Base-by-base conservation (phyloP, 2,797 vertebrate species). In the Sebastes diaconus region DNA sequence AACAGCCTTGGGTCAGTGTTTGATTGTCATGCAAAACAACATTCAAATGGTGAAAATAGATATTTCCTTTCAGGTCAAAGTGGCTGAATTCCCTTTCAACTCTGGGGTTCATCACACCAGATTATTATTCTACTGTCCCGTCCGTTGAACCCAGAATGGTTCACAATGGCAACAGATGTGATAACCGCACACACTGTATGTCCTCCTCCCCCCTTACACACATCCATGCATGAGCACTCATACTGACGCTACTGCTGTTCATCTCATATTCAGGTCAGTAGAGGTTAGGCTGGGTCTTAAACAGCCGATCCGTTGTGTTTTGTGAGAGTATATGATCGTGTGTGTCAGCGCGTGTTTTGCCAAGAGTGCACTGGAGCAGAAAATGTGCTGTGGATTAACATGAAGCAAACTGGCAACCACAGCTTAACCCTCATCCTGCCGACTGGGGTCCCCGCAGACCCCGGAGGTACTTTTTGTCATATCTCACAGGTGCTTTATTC, bases 181-280 rank as follows among this genome's bases (percentile, higher is more conserved):
- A 81, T 79, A 81, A 58, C 27, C 4, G 27, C 34, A 73, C 57
- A 54, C 46, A 63, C 52, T 84, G 52, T 80, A 69, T 42, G 39
- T 42, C 39, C 39, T 42, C 73, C 68, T 36, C 42, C 8, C 8
- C 36, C 20, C 32, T 22, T 22, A 77, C 10, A 32, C 67, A 68
- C 34, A 74, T 29, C 14, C 12, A 67, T 29, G 30, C 55, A 59
- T 24, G 13, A 68, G 74, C 81, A 42, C 65, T 27, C 27, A 55
- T 22, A 34, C 46, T 84, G 57, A 68, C 66, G 64, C 86, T 89
- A 79, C 86, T 71, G 64, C 73, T 60, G 69, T 68, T 89, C 88
- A 77, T 88, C 82, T 93, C 80, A 89, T 88, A 93, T 94, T 91
- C 86, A 93, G 94, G 91, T 93, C 92, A 93, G 76, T 0, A 63